Conservation (phyloP, 2,797 vertebrate genomes). For the Argentina silus region DNA sequence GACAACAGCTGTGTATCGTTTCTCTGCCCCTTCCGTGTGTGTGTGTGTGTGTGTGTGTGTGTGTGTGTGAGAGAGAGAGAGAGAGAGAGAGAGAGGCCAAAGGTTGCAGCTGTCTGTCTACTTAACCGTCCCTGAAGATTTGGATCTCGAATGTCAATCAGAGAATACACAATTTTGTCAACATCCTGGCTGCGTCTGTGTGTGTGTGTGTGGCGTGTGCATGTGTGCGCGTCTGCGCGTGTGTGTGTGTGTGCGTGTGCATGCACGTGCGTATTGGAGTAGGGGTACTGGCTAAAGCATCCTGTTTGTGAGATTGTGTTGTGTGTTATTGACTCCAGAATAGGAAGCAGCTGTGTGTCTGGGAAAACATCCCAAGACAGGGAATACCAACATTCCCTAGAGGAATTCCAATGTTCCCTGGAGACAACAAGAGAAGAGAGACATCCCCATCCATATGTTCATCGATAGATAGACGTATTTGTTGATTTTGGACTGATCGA, state of each 20-base stretch:
- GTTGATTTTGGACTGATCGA: too few relatives aligned
- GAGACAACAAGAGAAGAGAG: constrained; percentile 31
- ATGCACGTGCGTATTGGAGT: neutral
- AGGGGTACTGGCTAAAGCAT: constrained; percentile 29
- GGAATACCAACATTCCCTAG: constrained; percentile 47
- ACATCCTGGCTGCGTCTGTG: constrained; percentile 47
- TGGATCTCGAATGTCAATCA: constrained; percentile 24
- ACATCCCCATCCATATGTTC: neutral
- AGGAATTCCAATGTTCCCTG: too few relatives aligned
- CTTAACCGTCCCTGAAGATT: constrained; percentile 43
- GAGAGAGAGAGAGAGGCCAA: constrained; percentile 18
- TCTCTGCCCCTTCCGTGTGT: too few relatives aligned
- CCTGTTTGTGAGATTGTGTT: constrained; percentile 48
- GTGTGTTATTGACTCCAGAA: constrained; percentile 53
- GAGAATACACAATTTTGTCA: constrained; percentile 25
- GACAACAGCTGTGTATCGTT: constrained; percentile 12
- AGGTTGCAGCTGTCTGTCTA: constrained; percentile 54
- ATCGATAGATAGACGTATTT: neutral
- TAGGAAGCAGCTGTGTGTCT: constrained; percentile 38
- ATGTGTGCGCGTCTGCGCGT: too few relatives aligned
- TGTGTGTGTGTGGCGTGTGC: neutral
- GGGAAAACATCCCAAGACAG: constrained; percentile 39
- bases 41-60: constrained; percentile 28
- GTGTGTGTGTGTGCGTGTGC: neutral
- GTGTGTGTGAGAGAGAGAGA: constrained; percentile 1